Base-by-base conservation (phyloP, 2,797 vertebrate species). In the Galagoides demidoff region DNA sequence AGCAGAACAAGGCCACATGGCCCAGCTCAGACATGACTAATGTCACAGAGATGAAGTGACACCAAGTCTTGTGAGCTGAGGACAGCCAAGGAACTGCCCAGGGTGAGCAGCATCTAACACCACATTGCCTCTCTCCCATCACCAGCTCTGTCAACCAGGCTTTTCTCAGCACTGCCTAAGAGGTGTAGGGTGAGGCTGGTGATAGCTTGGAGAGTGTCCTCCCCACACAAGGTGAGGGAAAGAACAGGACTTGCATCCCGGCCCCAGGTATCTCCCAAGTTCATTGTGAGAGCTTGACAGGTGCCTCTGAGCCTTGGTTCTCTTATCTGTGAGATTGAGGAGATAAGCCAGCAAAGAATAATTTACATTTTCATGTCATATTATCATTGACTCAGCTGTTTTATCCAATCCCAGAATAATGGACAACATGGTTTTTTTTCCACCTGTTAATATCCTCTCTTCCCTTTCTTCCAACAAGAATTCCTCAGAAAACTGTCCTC, bases 381-480 rank as follows among this genome's bases (percentile, higher is more conserved):
- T 37, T 22, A 83, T 23, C 13, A 52, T 45, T 29, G 14, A 59
- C 70, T 84, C 37, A 57, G 63, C 20, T 52, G 22, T 85, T 31
- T 71, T 85, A 70, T 52, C 55, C 3, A 59, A 1, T n/a, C 55
- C 39, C 25, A 17, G 55, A n/a, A 61, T 2, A 34, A 55, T 8
- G 55, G 92, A 19, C 6, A 12, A 27, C 23, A 29, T 23, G 52
- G 68, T 63, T 49, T 2, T 4, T 57, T 34, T n/a, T 64, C 3
- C 17, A 17, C 52, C 83, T 45, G 11, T 16, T 45, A 9, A 45
- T 5, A 34, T 16, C 49, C 31, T 79, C 39, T 76, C 64, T 45
- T 77, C 66, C 78, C 25, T 70, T 55, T 89, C 88, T 90, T 92
- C 70, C 45, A 49, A 3, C 59, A 85, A 55, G n/a, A 77, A 71